phyloP scores from a whole-genome alignment of 64 coral and sea anemone genomes.

The Actinia tenebrosa region DNA sequence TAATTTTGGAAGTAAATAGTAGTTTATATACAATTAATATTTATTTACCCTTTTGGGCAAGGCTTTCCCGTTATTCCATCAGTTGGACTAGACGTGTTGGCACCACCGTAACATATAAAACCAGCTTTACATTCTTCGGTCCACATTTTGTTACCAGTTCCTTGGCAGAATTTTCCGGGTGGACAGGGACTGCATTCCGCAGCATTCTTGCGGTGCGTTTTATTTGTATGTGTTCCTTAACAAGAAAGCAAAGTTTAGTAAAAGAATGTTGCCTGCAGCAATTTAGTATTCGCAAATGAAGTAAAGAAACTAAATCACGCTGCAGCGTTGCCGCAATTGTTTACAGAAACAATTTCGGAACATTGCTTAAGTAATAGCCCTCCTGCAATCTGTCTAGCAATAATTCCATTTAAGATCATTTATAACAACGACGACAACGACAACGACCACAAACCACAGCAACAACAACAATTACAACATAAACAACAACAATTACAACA shows the following conservation, averaged over 20 bases:
- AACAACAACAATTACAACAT: no score
- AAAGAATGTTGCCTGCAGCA: no score
- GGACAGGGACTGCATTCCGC: slow-evolving; percentile 74
- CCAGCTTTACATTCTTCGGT: slow-evolving; percentile 66
- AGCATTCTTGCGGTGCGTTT: slow-evolving; percentile 56
- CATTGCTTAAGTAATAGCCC: no score
- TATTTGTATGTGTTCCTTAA: slow-evolving; percentile 69
- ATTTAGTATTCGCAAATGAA: no score
- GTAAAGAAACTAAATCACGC: no score
- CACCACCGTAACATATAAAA: slow-evolving; percentile 64
- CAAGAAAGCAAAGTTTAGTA: neutral
- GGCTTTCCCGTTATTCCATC: slow-evolving; percentile 69
- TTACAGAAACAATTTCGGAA: no score
- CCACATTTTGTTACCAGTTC: slow-evolving; percentile 80
- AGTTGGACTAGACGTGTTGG: slow-evolving; percentile 58
- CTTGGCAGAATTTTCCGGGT: slow-evolving; percentile 78
- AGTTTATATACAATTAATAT: neutral
- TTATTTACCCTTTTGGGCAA: slow-evolving; percentile 73
- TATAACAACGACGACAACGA: neutral
- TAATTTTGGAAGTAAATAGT: neutral
- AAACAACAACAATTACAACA: no score
- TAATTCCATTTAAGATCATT: no score
- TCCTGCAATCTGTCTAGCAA: no score
- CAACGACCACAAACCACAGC: no score
- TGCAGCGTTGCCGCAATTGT: no score